A percentile compares a stretch with the other conserved stretches of the same genome.
phyloP scores from a whole-genome alignment of 2,888 invertebrate species.

The Pristionchus japonicus region DNA sequence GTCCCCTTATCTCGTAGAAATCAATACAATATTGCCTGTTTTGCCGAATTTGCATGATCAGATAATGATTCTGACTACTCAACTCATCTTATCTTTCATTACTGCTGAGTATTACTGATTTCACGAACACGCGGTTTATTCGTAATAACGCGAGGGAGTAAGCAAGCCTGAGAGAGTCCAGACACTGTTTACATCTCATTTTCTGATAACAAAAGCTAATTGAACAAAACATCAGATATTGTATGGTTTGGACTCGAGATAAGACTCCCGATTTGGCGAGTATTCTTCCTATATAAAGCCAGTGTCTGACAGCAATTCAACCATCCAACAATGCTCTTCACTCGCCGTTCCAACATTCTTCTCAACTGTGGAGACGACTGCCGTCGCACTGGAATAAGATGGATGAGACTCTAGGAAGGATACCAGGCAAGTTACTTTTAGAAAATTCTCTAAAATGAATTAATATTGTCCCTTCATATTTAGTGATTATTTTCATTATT shows the following conservation, averaged over 20 bases:
- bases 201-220: no score
- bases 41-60: background rate
- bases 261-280: background rate
- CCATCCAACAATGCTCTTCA: background rate
- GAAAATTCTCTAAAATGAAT: no score
- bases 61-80: background rate
- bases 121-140: no score
- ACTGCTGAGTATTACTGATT: no score
- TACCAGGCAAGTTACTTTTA: no score
- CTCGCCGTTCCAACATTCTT: background rate
- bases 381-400: no score
- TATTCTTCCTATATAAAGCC: background rate
- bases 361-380: background rate
- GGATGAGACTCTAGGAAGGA: no score
- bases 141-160: no score
- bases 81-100: background rate
- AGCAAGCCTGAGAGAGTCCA: no score
- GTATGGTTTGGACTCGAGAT: background rate
- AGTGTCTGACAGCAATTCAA: background rate
- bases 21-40: background rate
- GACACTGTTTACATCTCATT: no score
- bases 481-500: no score
- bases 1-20: background rate
- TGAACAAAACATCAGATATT: background rate
- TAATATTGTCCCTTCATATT: no score